phyloP scores from a whole-genome alignment of 2,113 vertebrate species.

The Gallinago paraguaiae region DNA sequence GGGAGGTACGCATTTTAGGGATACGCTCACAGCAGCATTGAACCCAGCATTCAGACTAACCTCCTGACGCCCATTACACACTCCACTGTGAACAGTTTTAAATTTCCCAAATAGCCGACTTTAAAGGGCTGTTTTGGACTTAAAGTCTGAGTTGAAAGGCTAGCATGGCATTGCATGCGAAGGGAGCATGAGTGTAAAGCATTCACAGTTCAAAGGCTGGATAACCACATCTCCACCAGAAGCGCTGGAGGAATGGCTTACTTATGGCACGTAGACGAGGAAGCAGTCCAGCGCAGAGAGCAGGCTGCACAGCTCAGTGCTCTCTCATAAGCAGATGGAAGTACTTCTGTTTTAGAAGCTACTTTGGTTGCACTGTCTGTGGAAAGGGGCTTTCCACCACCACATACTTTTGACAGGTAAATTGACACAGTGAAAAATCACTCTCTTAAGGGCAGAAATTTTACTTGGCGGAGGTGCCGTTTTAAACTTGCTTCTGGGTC shows the following conservation, averaged over 20 bases:
- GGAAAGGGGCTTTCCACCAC: not conserved
- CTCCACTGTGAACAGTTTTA: not conserved
- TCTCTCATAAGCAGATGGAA: slow-evolving; percentile 25
- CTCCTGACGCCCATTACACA: not conserved
- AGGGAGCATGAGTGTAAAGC: not conserved
- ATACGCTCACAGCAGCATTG: not conserved
- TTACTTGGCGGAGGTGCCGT: not conserved
- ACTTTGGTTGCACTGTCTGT: not conserved
- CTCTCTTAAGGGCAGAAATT: not conserved
- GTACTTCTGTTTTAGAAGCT: slow-evolving; percentile 2
- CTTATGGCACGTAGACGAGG: not conserved
- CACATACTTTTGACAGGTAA: slow-evolving; percentile 6
- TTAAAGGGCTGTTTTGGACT: not conserved
- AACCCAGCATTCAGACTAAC: not conserved
- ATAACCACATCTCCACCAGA: slow-evolving; percentile 15
- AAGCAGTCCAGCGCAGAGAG: not conserved
- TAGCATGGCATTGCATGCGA: not conserved
- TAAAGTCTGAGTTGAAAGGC: not conserved
- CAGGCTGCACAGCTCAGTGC: not conserved
- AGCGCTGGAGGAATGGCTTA: not conserved
- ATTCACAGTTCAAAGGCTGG: slow-evolving; percentile 32
- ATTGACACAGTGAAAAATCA: not conserved
- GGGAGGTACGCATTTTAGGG: not conserved
- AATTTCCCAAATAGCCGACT: slow-evolving; percentile 1
- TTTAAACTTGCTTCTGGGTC: slow-evolving; percentile 5